phyloP scores from a whole-genome alignment of 2,888 invertebrate genomes.

The Sturmia bella region DNA sequence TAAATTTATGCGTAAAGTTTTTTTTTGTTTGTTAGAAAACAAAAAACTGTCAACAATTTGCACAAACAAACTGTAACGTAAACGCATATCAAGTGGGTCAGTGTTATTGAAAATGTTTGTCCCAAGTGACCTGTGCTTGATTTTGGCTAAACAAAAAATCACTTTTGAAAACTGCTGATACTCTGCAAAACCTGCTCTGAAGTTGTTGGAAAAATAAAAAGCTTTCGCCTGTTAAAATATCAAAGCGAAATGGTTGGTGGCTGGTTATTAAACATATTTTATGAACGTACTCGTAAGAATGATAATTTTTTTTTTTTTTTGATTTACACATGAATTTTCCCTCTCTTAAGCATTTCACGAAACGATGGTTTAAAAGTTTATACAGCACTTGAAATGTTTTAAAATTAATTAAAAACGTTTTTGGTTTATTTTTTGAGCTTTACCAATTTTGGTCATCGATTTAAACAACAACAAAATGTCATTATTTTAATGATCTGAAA shows the following conservation, averaged over 20 bases:
- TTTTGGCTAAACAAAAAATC: slow-evolving; percentile 35
- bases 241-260: neutral
- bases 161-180: neutral
- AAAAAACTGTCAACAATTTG: slow-evolving; percentile 48
- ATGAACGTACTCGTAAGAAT: neutral
- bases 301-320: slow-evolving; percentile 9
- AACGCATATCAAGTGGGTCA: slow-evolving; percentile 67
- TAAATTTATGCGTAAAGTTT: slow-evolving; percentile 56
- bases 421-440: slow-evolving; percentile 24
- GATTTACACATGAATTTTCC: slow-evolving; percentile 5
- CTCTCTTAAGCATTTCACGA: slow-evolving; percentile 10
- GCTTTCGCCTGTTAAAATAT: neutral
- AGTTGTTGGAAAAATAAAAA: slow-evolving; percentile 21
- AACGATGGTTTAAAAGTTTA: slow-evolving; percentile 71
- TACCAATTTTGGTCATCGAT: slow-evolving; percentile 20
- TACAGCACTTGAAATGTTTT: slow-evolving; percentile 69
- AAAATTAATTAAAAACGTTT: slow-evolving; percentile 66
- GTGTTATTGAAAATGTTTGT: slow-evolving; percentile 64
- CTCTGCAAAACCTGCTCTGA: neutral
- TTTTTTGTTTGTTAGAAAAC: neutral
- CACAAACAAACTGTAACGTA: slow-evolving; percentile 51
- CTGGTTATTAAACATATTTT: slow-evolving; percentile 59
- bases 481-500: slow-evolving; percentile 61
- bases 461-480: slow-evolving; percentile 54
- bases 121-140: slow-evolving; percentile 50